Evolutionary conservation across 2,888 invertebrate genomes (phyloP), one percentile per base, ranked within the genome.

Genomic region (Latheticus oryzae): DNA sequence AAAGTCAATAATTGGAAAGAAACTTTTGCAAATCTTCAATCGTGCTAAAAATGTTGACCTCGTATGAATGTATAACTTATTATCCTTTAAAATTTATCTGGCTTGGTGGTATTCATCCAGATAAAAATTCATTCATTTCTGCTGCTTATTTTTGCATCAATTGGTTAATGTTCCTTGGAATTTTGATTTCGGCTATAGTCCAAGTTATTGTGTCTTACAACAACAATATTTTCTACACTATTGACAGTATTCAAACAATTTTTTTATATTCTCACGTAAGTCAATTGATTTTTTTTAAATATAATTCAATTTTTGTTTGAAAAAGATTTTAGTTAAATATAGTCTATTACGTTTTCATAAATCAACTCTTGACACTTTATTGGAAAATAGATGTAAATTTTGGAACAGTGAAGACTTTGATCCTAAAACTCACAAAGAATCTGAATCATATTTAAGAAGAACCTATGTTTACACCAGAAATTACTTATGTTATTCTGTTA

Each of bases 221-320:
- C 5, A 16, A 13, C 5, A 50, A 50, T 19, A 38, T 50, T 24
- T 50, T 38, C 12, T 5, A 37, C 11, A 19, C 37, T 5, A 50
- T 50, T 15, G 50, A 50, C 9, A 50, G 50, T 16, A 28, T 50
- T 19, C 17, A 38, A 9, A 38, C 50, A n/a, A 37, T 50, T 12
- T 16, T 37, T 5, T 26, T 50, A 23, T 50, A 50, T 9, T 9
- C 38, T 3, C 50, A 50, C n/a, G 50, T 50, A 9, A 30, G 45
- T 26, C n/a, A n/a, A n/a, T n/a, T n/a, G n/a, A n/a, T n/a, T n/a
- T n/a, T 3, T 1, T n/a, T 15, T 33, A 12, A 33, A 13, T 8
- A 16, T 33, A n/a, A 17, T 38, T 11, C 7, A 21, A 3, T 8
- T 38, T 38, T 2, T 38, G 8, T 7, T 38, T 33, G 33, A 37